Evolutionary conservation across 1,140 invertebrate species (phyloP).

Genomic region (Solen grandis): DNA sequence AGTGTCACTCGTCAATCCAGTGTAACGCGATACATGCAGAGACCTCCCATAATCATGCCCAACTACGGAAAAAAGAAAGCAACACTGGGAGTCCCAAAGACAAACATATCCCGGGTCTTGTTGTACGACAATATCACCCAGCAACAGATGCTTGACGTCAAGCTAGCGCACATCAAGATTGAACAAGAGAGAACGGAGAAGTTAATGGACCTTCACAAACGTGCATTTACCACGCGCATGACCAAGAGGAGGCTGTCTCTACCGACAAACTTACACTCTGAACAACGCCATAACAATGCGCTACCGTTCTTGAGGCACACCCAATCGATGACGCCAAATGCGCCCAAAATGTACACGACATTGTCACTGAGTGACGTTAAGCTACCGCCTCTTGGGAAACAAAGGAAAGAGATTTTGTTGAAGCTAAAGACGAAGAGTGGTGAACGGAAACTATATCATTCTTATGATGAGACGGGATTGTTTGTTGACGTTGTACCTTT

Average conservation of each 20-base stretch:
- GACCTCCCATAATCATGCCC: slow-evolving; percentile 74
- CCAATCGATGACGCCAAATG: not conserved
- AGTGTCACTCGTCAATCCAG: slow-evolving; percentile 11
- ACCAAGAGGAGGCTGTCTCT: slow-evolving; percentile 54
- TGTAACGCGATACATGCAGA: slow-evolving; percentile 68
- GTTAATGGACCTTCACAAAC: slow-evolving; percentile 67
- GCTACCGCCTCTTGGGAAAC: slow-evolving; percentile 50
- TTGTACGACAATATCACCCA: slow-evolving; percentile 77
- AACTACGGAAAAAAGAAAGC: slow-evolving; percentile 72
- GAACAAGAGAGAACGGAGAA: slow-evolving; percentile 63
- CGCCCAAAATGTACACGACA: not conserved
- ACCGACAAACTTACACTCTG: not conserved
- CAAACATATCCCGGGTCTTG: slow-evolving; percentile 73
- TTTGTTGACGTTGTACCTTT: slow-evolving; percentile 64
- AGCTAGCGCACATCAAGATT: slow-evolving; percentile 66
- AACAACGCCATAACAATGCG: too few species aligned
- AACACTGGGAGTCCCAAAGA: slow-evolving; percentile 66
- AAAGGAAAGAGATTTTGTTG: slow-evolving; percentile 62
- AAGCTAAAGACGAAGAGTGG: slow-evolving; percentile 65
- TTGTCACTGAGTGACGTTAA: slow-evolving; percentile 56
- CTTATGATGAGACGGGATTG: slow-evolving; percentile 60
- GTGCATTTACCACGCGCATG: slow-evolving; percentile 63
- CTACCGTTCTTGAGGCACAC: not conserved
- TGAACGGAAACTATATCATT: slow-evolving; percentile 63
- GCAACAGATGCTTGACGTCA: slow-evolving; percentile 74